A percentile compares a stretch with the other conserved stretches of the same genome.
phyloP scores from a whole-genome alignment of 2,113 vertebrate species.

The Ammodytes marinus region DNA sequence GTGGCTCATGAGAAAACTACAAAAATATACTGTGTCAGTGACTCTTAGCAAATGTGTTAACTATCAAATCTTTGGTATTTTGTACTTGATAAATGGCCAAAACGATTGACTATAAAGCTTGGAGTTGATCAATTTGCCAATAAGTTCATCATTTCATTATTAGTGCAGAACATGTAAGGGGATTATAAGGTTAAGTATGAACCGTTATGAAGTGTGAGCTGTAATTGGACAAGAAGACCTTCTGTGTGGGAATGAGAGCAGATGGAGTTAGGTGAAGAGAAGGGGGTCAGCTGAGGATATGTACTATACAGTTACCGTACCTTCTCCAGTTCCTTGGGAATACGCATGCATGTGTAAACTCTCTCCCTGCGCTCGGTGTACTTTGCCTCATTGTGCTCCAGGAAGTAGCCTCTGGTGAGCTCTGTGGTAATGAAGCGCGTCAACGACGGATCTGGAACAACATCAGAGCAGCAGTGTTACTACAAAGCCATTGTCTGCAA shows the following conservation, averaged over 20 bases:
- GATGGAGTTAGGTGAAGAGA: background rate
- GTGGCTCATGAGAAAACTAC: constrained; percentile 34
- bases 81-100: background rate
- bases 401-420: constrained; percentile 97
- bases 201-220: background rate
- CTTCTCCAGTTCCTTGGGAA: constrained; percentile 98
- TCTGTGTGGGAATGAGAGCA: background rate
- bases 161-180: background rate
- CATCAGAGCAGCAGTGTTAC: constrained; percentile 64
- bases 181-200: background rate
- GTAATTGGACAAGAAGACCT: background rate
- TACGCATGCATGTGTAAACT: constrained; percentile 97
- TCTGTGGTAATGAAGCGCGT: constrained; percentile 94
- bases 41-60: background rate
- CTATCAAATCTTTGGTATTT: background rate
- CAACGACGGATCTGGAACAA: constrained; percentile 90
- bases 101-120: background rate
- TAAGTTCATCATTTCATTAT: background rate
- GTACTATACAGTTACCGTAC: constrained; percentile 75
- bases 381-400: constrained; percentile 98
- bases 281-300: background rate
- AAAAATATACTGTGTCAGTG: constrained; percentile 15
- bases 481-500: constrained; percentile 55
- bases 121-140: background rate
- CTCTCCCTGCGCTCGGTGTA: constrained; percentile 95